These are phyloP conservation scores for Leptopilina clavipes DNA, from an alignment of 1,140 invertebrate genomes.

Conservation along the genomic window DNA sequence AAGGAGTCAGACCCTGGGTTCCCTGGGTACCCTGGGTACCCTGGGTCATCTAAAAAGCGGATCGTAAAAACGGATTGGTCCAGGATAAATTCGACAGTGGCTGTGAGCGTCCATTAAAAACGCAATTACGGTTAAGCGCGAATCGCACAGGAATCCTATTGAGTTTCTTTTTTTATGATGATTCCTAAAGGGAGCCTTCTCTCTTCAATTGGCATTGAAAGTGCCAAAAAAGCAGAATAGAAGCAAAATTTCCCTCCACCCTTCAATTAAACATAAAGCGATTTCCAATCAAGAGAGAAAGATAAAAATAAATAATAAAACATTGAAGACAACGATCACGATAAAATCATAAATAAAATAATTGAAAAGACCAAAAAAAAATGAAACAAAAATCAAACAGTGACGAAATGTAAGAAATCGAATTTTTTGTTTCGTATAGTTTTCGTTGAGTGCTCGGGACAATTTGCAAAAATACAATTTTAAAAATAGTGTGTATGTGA, in stretches of 20 bases:
- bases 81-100: slow-evolving; percentile 64
- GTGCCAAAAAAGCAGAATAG: not conserved
- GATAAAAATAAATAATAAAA: too few relatives aligned
- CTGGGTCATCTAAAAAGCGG: slow-evolving; percentile 53
- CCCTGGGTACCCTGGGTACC: too few relatives aligned
- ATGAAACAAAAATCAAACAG: too few relatives aligned
- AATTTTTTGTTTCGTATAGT: too few relatives aligned
- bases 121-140: slow-evolving; percentile 66
- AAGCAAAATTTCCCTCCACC: too few relatives aligned
- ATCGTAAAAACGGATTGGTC: slow-evolving; percentile 61
- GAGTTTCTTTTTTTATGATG: slow-evolving; percentile 34
- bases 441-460: not conserved
- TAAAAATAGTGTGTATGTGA: not conserved
- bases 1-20: slow-evolving; percentile 39
- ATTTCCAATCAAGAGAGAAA: too few relatives aligned
- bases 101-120: slow-evolving; percentile 63
- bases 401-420: too few relatives aligned
- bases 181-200: not conserved
- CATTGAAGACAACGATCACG: too few relatives aligned
- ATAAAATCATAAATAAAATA: too few relatives aligned
- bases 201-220: not conserved
- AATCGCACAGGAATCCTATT: slow-evolving; percentile 52
- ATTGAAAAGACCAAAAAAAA: too few relatives aligned
- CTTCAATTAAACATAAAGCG: too few relatives aligned
- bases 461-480: slow-evolving; percentile 6